Evolutionary conservation across 2,113 vertebrate genomes (phyloP).

Genomic region (Paratilapia polleni): DNA sequence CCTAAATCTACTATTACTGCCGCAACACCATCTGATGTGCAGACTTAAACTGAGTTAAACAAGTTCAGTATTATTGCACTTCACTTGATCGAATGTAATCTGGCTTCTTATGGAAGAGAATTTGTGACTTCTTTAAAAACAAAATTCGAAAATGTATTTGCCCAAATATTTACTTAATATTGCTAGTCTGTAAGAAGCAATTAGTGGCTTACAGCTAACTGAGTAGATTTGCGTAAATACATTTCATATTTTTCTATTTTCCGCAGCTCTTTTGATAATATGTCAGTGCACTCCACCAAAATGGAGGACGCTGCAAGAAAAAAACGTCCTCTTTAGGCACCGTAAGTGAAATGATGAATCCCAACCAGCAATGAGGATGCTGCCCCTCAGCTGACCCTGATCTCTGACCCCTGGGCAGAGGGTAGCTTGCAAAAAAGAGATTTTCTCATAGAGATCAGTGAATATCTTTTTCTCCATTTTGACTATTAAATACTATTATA

Average conservation of each 20-base stretch:
- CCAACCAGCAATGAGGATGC: background rate
- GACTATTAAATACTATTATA: conserved; percentile 4
- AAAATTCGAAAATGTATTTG: conserved; percentile 10
- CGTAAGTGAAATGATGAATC: conserved; percentile 30
- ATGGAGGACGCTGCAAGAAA: background rate
- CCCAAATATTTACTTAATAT: background rate
- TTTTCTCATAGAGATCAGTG: conserved; percentile 14
- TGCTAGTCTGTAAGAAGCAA: background rate
- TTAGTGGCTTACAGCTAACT: background rate
- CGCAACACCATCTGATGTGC: background rate
- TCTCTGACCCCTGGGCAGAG: conserved; percentile 36
- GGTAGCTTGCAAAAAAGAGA: conserved; percentile 7
- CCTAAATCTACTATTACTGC: background rate
- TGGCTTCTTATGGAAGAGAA: background rate
- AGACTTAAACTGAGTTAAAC: conserved; percentile 11
- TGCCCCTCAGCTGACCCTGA: conserved; percentile 36
- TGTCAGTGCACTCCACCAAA: background rate
- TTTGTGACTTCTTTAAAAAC: background rate
- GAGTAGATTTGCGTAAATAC: background rate
- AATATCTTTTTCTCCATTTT: conserved; percentile 12
- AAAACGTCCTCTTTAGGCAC: background rate
- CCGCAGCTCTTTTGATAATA: background rate
- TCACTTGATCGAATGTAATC: background rate
- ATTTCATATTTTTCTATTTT: background rate
- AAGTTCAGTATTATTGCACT: background rate